Evolutionary conservation across 1,140 invertebrate species (phyloP).

Genomic region (Brachionus calyciflorus): DNA sequence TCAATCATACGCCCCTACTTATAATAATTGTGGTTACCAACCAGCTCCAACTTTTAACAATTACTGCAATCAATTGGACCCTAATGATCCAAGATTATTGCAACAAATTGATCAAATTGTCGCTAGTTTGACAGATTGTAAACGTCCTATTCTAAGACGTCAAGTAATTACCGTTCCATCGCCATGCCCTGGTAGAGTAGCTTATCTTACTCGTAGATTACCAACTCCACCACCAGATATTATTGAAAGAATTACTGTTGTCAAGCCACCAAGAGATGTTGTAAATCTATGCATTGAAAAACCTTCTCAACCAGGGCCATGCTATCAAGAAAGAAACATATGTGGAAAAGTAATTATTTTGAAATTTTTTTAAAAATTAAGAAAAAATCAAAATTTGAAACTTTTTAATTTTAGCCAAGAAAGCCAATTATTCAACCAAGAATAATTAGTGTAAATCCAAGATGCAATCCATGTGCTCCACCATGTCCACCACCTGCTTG

Average conservation of each 20-base stretch:
- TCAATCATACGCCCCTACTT: not conserved
- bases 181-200: conserved; percentile 35
- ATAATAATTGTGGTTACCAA: conserved; percentile 23
- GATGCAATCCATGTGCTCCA: conserved; percentile 32
- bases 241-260: conserved; percentile 42
- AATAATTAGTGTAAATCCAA: conserved; percentile 11
- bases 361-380: not conserved
- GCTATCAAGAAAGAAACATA: conserved; percentile 36
- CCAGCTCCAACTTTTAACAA: not conserved
- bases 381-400: not conserved
- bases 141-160: conserved; percentile 22
- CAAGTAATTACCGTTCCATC: conserved; percentile 42
- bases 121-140: conserved; percentile 12
- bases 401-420: conserved; percentile 15
- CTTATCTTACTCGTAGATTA: conserved; percentile 33
- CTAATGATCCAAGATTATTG: conserved; percentile 14
- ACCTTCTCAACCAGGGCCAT: conserved; percentile 14
- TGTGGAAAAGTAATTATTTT: conserved; percentile 17
- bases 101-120: conserved; percentile 46
- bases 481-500: not conserved
- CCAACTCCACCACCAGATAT: conserved; percentile 45
- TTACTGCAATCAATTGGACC: conserved; percentile 33
- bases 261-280: conserved; percentile 46
- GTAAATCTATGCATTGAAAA: conserved; percentile 44
- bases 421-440: conserved; percentile 44